phyloP scores from a whole-genome alignment of 2,113 vertebrate species.

The Macrotus californicus region DNA sequence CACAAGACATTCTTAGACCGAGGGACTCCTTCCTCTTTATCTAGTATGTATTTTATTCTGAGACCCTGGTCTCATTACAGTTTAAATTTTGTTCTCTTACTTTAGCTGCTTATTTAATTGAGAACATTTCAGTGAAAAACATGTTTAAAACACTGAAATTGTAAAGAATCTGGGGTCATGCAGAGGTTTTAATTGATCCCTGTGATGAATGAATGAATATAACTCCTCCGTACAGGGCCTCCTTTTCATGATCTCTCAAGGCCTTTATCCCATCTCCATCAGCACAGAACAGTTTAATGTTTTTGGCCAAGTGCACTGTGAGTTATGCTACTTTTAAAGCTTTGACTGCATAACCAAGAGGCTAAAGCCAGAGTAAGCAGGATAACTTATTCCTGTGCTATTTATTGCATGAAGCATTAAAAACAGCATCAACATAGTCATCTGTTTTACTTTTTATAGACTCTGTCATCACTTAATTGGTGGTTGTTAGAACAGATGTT shows the following conservation, averaged over 20 bases:
- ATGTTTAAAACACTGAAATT: constrained; percentile 21
- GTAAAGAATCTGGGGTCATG: constrained; percentile 33
- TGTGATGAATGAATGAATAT: background rate
- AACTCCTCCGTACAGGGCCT: background rate
- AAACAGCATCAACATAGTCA: background rate
- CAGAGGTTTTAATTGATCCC: constrained; percentile 52
- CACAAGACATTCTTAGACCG: background rate
- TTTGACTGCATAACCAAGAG: constrained; percentile 41
- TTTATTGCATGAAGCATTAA: constrained; percentile 42
- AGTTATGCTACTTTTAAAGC: constrained; percentile 49
- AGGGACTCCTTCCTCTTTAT: background rate
- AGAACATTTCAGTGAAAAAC: constrained; percentile 33
- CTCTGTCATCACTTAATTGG: constrained; percentile 59
- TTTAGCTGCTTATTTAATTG: constrained; percentile 23
- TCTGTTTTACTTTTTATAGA: constrained; percentile 54
- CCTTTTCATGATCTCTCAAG: constrained; percentile 42
- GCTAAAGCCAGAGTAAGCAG: constrained; percentile 33
- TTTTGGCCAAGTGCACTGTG: constrained; percentile 24
- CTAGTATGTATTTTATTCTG: constrained; percentile 11
- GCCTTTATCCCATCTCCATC: background rate
- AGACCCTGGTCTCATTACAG: constrained; percentile 26
- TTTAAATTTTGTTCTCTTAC: constrained; percentile 10
- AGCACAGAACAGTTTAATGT: background rate
- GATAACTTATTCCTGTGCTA: constrained; percentile 27
- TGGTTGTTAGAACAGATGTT: constrained; percentile 67